These are phyloP conservation scores for Heliconius hewitsoni DNA, from an alignment of 1,140 invertebrate species.

Conservation along the genomic window DNA sequence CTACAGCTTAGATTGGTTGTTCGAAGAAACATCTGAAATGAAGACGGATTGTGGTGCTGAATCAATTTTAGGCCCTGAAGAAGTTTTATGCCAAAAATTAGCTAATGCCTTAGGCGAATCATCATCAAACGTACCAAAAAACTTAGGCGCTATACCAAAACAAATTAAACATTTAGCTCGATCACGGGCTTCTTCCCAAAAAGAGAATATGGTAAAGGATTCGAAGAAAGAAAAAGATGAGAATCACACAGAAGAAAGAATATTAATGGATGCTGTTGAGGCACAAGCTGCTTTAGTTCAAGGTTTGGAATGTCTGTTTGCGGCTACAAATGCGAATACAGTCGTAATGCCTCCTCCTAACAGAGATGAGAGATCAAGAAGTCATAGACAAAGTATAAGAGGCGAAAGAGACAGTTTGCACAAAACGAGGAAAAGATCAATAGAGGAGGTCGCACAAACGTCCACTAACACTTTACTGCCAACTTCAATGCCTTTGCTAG, in stretches of 20 bases:
- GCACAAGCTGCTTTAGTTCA: conserved; percentile 79
- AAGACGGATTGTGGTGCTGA: conserved; percentile 47
- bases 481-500: conserved; percentile 83
- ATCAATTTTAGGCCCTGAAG: conserved; percentile 45
- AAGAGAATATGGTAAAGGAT: conserved; percentile 80
- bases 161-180: conserved; percentile 81
- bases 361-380: conserved; percentile 69
- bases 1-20: conserved; percentile 78
- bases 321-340: conserved; percentile 77
- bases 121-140: conserved; percentile 78
- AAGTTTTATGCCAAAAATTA: conserved; percentile 62
- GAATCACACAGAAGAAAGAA: conserved; percentile 70
- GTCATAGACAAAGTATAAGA: conserved; percentile 70
- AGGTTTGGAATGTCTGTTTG: conserved; percentile 78
- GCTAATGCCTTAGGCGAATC: conserved; percentile 68
- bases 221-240: conserved; percentile 75
- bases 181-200: conserved; percentile 75
- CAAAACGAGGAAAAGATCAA: conserved; percentile 79
- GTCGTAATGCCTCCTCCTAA: conserved; percentile 77
- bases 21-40: conserved; percentile 62
- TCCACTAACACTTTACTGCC: conserved; percentile 84
- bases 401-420: conserved; percentile 69
- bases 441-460: conserved; percentile 83
- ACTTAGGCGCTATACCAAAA: conserved; percentile 89
- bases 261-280: conserved; percentile 75